Evolutionary conservation across 2,888 invertebrate species (phyloP).

Genomic region (Ceraclea dissimilis): DNA sequence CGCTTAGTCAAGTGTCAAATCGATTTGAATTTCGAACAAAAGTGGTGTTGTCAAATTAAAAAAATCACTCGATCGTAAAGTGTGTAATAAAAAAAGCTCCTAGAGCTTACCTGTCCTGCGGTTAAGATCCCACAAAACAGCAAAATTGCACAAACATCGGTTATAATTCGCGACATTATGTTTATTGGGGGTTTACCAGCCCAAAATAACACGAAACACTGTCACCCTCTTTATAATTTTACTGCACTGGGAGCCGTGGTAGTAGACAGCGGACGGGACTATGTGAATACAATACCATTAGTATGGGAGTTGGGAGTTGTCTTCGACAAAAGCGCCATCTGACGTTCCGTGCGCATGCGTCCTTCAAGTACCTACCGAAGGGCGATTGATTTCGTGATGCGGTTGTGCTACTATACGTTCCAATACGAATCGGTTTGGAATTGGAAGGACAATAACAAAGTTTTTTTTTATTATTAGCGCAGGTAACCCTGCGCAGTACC

Average conservation of each 20-base stretch:
- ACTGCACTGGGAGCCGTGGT: slow-evolving; percentile 21
- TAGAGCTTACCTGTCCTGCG: slow-evolving; percentile 48
- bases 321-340: slow-evolving; percentile 21
- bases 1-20: slow-evolving; percentile 16
- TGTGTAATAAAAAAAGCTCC: slow-evolving; percentile 5
- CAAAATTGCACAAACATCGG: slow-evolving; percentile 53
- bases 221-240: slow-evolving; percentile 17
- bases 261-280: slow-evolving; percentile 9
- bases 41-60: neutral
- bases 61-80: neutral
- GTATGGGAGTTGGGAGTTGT: slow-evolving; percentile 21
- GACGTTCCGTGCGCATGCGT: slow-evolving; percentile 19
- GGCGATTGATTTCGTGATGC: slow-evolving; percentile 10
- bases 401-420: neutral
- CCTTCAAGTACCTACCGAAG: slow-evolving; percentile 6
- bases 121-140: slow-evolving; percentile 52
- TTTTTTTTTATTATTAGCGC: neutral
- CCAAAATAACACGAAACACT: slow-evolving; percentile 19
- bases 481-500: no score
- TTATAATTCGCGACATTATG: slow-evolving; percentile 54
- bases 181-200: slow-evolving; percentile 33
- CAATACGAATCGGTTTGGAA: neutral
- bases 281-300: neutral
- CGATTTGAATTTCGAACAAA: slow-evolving; percentile 12
- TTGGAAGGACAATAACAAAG: neutral